Evolutionary conservation across 2,888 invertebrate genomes (phyloP), one percentile per base, ranked within the genome.

Genomic region (Cyrtodaria siliqua): DNA sequence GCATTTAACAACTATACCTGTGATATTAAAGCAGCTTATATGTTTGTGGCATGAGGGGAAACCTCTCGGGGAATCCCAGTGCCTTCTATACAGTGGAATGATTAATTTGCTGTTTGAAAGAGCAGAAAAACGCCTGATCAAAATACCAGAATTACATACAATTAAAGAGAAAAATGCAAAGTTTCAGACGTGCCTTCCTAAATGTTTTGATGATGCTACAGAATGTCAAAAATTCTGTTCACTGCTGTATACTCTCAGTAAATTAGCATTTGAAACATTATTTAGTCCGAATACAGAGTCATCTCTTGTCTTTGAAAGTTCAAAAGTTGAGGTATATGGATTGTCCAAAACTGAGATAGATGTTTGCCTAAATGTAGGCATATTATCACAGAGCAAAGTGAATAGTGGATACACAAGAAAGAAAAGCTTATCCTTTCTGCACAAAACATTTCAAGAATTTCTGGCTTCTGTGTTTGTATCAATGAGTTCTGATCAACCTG

Each of bases 1-100:
- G 4, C n/a, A 24, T 8, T 16, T 63, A 24, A 18, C 23, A 4
- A 1, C 33, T 6, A 26, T 53, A 16, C 63, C 63, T 24, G 23
- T 63, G 14, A 2, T 63, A 16, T 23, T 53, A n/a, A 63, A 24
- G 24, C 63, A 63, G 18, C 24, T 63, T 3, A 38, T 63, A 18
- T 63, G 63, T 42, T 24, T 63, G 24, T 63, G 63, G 63, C 40
- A 33, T 50, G 63, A 38, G 6, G 63, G 44, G 6, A 53, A n/a
- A n/a, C 6, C 38, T 1, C 24, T 33, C 6, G 50, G 53, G 2
- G 14, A 62, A 16, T 33, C 62, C 16, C 14, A 27, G 16, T 27
- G 26, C 14, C 33, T 27, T 14, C 23, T 62, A 12, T 62, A 50
- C 20, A 49, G 47, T 18, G 42, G 38, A 16, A 62, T 62, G 29